A percentile compares a stretch with the other conserved stretches of the same genome.
Conservation (phyloP, 2,888 invertebrate genomes). For the Lypha dubia region DNA sequence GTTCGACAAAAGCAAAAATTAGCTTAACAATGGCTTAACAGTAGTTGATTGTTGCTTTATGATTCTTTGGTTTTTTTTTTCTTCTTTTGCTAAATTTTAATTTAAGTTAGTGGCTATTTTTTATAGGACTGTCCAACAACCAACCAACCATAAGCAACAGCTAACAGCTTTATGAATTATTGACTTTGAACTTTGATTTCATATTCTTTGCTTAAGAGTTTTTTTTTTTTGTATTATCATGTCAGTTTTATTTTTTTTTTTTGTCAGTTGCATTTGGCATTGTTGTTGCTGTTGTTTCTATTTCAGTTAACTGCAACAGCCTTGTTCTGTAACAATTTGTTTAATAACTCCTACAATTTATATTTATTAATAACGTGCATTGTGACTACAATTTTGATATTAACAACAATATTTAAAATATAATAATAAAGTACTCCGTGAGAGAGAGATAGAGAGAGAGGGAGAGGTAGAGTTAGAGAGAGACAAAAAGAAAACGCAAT, state of each 20-base stretch:
- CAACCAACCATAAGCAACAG: slow-evolving; percentile 25
- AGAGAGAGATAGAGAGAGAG: too few relatives aligned
- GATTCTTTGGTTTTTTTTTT: slow-evolving; percentile 9
- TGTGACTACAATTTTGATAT: slow-evolving; percentile 31
- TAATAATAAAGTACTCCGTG: too few relatives aligned
- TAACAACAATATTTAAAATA: slow-evolving; percentile 30
- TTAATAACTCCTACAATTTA: slow-evolving; percentile 71
- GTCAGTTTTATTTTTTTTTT: slow-evolving; percentile 32
- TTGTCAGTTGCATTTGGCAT: not conserved
- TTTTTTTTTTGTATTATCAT: slow-evolving; percentile 53
- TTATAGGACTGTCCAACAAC: not conserved
- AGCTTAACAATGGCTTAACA: slow-evolving; percentile 59
- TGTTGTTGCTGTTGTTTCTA: slow-evolving; percentile 23
- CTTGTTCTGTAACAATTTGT: slow-evolving; percentile 70
- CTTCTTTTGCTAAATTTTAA: slow-evolving; percentile 20
- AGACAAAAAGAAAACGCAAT: slow-evolving; percentile 31
- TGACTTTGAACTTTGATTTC: slow-evolving; percentile 72
- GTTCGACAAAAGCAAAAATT: slow-evolving; percentile 29
- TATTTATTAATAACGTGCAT: slow-evolving; percentile 26
- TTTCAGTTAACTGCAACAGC: not conserved
- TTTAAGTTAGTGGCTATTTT: not conserved
- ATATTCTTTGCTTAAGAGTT: slow-evolving; percentile 35
- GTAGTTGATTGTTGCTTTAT: slow-evolving; percentile 55
- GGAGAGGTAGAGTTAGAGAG: too few relatives aligned
- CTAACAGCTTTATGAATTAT: slow-evolving; percentile 71